Base-by-base conservation (phyloP, 2,888 invertebrate species). In the Dynastes hyllus region DNA sequence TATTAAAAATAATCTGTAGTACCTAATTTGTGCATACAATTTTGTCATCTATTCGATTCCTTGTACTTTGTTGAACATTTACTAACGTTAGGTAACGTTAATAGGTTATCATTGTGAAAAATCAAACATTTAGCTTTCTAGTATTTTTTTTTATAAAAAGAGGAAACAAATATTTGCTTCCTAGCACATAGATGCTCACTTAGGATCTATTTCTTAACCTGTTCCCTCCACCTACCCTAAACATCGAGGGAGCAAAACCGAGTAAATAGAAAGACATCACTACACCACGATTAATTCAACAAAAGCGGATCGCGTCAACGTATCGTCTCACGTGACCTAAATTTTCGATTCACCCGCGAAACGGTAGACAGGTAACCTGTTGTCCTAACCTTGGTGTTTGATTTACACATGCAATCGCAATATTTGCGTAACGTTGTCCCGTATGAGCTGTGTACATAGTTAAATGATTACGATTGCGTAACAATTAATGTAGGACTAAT, bases 261-360 rank as follows among this genome's bases (percentile, higher is more conserved):
- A 22, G 55, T 6, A 58, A 58, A 58, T 58, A 58, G 22, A 22
- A 58, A 22, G 9, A 58, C 22, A 6, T 22, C 1, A 37, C 32
- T 22, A 58, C 22, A 8, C n/a, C 45, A 8, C 45, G 45, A 11
- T 58, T 58, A 22, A 58, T 58, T 16, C 55, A 58, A 58, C 55
- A 58, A 58, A 58, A 22, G 55, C 2, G 55, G 55, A 58, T 22
- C 22, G 1, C 13, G 32, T 4, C 2, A 22, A 58, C 5, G 22
- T 58, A 58, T 58, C 55, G 55, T 9, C 22, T 58, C 55, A 58
- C 55, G 22, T 58, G 55, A 58, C 55, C 55, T 58, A 58, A 58
- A 58, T 58, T 58, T 58, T 27, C 55, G 55, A 58, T 58, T 22
- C 9, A 58, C 27, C 22, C 55, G 55, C 16, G 22, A 2, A 58